phyloP scores from a whole-genome alignment of 2,888 invertebrate genomes.

The Heteromyza rotundicornis region DNA sequence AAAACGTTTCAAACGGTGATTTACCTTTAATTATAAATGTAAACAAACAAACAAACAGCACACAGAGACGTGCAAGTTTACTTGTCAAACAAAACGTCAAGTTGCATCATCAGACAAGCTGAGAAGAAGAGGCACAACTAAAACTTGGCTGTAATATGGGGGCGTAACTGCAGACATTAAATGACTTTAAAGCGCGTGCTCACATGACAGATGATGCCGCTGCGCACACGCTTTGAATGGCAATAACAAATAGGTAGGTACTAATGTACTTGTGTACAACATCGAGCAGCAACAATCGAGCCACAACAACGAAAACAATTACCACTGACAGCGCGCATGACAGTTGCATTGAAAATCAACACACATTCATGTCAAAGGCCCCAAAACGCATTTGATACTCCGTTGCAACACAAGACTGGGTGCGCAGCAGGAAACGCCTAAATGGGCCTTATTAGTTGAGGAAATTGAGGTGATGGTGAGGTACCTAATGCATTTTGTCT shows the following conservation, averaged over 20 bases:
- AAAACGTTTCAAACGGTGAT: slow-evolving; percentile 11
- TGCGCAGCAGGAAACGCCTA: not conserved
- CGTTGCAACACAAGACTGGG: not conserved
- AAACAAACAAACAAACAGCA: slow-evolving; percentile 3
- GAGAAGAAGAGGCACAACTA: not conserved
- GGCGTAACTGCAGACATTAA: slow-evolving; percentile 5
- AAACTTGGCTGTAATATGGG: not conserved
- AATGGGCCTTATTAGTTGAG: not conserved
- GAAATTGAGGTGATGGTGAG: not conserved
- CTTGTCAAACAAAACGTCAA: slow-evolving; percentile 22
- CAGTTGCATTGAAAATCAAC: not conserved
- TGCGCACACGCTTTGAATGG: not conserved
- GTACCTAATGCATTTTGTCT: not conserved
- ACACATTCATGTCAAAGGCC: not conserved
- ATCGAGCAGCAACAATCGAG: not conserved
- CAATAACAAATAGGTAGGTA: no score
- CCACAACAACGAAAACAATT: not conserved
- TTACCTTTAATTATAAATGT: slow-evolving; percentile 21
- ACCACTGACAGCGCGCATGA: slow-evolving; percentile 5
- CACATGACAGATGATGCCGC: slow-evolving; percentile 3
- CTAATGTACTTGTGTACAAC: no score
- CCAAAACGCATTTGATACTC: no score
- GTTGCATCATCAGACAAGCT: not conserved
- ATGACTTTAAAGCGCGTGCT: not conserved
- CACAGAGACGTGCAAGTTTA: not conserved